Evolutionary conservation across 2,797 vertebrate species (phyloP).

Genomic region (Staurois parvus): DNA sequence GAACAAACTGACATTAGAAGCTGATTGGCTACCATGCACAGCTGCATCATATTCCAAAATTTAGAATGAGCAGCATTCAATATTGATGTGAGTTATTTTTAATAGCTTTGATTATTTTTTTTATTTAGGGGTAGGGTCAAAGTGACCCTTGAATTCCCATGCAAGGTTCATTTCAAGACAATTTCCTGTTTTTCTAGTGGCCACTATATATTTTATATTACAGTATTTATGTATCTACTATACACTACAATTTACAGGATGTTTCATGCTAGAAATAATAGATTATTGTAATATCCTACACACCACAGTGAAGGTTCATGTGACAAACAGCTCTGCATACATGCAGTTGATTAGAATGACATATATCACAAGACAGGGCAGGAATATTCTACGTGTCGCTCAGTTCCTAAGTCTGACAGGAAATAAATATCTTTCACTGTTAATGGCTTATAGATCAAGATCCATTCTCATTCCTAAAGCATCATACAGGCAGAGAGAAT

Average conservation of each 20-base stretch:
- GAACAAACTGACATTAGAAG: too few relatives aligned
- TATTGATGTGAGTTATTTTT: too few relatives aligned
- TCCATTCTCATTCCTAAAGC: constrained; percentile 39
- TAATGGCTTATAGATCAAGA: constrained; percentile 38
- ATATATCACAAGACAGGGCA: not conserved
- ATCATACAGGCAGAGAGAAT: constrained; percentile 14
- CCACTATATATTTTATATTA: not conserved
- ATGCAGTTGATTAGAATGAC: constrained; percentile 7
- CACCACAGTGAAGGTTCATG: not conserved
- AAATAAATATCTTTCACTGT: constrained; percentile 32
- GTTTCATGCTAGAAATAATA: not conserved
- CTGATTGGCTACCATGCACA: too few relatives aligned
- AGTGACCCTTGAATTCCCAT: not conserved
- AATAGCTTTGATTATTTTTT: not conserved
- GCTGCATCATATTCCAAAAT: too few relatives aligned
- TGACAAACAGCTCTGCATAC: not conserved
- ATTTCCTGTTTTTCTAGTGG: not conserved
- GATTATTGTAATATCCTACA: not conserved
- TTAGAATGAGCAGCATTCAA: too few relatives aligned
- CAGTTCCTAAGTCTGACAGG: not conserved
- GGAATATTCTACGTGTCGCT: not conserved
- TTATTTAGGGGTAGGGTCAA: too few relatives aligned
- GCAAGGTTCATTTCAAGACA: not conserved
- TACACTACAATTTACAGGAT: not conserved
- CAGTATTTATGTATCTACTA: not conserved